Percentiles rank a stretch among this genome's conserved stretches.
phyloP scores from a whole-genome alignment of 2,888 invertebrate species.

The Tenthredo notha region DNA sequence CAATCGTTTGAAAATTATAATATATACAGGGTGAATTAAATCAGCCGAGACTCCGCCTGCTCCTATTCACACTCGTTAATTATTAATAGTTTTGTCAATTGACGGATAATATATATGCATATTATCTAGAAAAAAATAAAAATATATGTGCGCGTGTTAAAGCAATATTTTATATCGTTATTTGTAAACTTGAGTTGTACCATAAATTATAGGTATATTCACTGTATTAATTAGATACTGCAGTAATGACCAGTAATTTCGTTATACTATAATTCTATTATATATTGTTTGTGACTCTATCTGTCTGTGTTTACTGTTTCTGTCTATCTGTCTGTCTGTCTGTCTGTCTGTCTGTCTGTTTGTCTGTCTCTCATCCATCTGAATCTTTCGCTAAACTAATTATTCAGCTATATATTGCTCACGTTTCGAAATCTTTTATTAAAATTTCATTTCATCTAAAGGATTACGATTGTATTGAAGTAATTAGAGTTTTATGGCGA shows the following conservation, averaged over 20 bases:
- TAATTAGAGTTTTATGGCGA: constrained; percentile 30
- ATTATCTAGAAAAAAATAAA: background rate
- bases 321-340: constrained; percentile 69
- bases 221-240: background rate
- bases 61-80: background rate
- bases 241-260: constrained; percentile 21
- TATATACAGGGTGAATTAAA: background rate
- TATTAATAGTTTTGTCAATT: background rate
- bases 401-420: constrained; percentile 49
- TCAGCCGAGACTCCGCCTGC: too few relatives aligned
- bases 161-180: background rate
- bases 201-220: background rate
- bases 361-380: constrained; percentile 66
- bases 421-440: constrained; percentile 24
- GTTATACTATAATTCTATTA: constrained; percentile 5
- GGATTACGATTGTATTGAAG: background rate
- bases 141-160: constrained; percentile 6
- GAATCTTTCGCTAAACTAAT: constrained; percentile 57
- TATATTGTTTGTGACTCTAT: constrained; percentile 56
- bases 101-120: background rate
- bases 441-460: constrained; percentile 35
- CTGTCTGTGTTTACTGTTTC: too few relatives aligned
- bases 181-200: constrained; percentile 19
- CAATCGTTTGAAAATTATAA: background rate
- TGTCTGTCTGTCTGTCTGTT: constrained; percentile 69